A percentile compares a stretch with the other conserved stretches of the same genome.
phyloP scores from a whole-genome alignment of 2,797 vertebrate species.

The Graptemys geographica region DNA sequence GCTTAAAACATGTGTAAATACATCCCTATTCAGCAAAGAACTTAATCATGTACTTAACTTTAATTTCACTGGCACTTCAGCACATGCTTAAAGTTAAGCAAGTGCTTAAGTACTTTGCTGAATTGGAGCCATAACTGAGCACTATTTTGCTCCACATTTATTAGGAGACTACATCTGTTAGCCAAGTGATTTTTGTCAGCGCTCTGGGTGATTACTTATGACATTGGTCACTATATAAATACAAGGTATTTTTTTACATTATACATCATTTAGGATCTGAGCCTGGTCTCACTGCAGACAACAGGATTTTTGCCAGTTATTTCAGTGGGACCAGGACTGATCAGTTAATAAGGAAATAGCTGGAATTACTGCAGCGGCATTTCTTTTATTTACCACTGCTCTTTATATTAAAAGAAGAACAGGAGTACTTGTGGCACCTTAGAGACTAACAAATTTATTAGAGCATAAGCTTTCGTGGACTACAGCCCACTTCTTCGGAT shows the following conservation, averaged over 20 bases:
- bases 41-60: not conserved
- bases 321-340: not conserved
- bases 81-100: not conserved
- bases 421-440: too few relatives aligned
- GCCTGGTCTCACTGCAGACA: not conserved
- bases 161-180: not conserved
- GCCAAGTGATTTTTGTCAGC: not conserved
- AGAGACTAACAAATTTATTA: too few relatives aligned
- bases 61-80: not conserved
- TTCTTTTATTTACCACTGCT: not conserved
- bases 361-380: not conserved
- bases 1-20: not conserved
- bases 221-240: not conserved
- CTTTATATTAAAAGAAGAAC: too few relatives aligned
- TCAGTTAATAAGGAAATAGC: not conserved
- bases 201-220: not conserved
- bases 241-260: not conserved
- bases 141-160: not conserved
- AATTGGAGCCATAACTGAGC: not conserved
- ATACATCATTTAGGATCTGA: not conserved
- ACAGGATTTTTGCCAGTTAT: not conserved
- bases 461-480: too few relatives aligned
- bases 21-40: not conserved
- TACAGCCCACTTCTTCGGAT: too few relatives aligned
- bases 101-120: not conserved